Evolutionary conservation across 2,113 vertebrate species (phyloP), one percentile per base, ranked within the genome.

Genomic region (Brachypteracias leptosomus): DNA sequence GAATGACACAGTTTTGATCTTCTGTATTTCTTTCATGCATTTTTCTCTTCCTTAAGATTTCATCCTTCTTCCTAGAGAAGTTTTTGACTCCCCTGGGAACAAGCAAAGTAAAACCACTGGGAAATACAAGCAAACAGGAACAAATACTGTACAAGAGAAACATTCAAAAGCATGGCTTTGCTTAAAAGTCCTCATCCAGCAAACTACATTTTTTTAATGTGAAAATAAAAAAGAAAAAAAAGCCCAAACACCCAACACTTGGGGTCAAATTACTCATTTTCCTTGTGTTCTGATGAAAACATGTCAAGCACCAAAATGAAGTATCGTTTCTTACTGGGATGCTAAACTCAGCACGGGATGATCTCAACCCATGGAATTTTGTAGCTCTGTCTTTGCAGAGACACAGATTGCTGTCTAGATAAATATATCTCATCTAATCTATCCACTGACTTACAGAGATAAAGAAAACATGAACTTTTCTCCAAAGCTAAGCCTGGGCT

Each of bases 351-450:
- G 68, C 85, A 78, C 51, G 90, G 57, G 83, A 81, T 81, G 65
- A 90, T 90, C 66, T 94, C 83, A 96, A 44, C 57, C 25, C 68
- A 4, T 72, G 88, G 93, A 81, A 94, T 96, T 90, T 75, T 78
- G 47, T 28, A 25, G 85, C 68, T 55, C 16, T 67, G 6, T 84
- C 57, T 90, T 83, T 94, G 65, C 73, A 93, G 73, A 79, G 75
- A 61, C 38, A 49, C 65, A 95, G 92, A 93, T 96, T 74, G n/a
- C 40, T 83, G 25, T 68, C 79, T 79, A 67, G 83, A 96, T 95
- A 96, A 90, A 90, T 68, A 75, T 90, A 92, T 96, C 88, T 89
- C 58, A 9, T 93, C 73, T 90, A 95, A 96, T 90, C 92, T 81
- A 63, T 7, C 79, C 68, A 86, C 71, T 42, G 57, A 83, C 76